These are phyloP conservation scores for Poicephalus meyeri DNA, from an alignment of 2,113 vertebrate species.

Conservation along the genomic window DNA sequence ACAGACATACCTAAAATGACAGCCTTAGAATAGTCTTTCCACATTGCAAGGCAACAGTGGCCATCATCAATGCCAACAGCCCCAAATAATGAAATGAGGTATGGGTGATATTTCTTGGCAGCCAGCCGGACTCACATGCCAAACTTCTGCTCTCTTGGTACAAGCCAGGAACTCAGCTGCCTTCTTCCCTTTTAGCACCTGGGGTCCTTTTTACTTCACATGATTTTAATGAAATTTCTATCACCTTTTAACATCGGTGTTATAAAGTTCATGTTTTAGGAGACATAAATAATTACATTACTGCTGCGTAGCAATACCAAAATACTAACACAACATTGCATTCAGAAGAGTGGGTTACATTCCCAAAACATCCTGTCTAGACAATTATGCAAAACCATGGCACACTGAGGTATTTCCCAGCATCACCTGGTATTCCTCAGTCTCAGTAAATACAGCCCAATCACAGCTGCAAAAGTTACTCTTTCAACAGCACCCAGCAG, in stretches of 20 bases:
- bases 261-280: not conserved
- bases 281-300: not conserved
- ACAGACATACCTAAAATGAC: not conserved
- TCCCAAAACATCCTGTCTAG: constrained; percentile 47
- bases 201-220: not conserved
- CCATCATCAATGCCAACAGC: not conserved
- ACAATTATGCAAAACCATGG: constrained; percentile 18
- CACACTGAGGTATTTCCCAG: not conserved
- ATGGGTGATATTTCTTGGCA: not conserved
- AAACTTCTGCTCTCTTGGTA: not conserved
- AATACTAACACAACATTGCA: not conserved
- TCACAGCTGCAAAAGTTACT: not conserved
- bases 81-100: not conserved
- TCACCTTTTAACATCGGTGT: not conserved
- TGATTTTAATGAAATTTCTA: not conserved
- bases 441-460: not conserved
- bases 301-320: not conserved
- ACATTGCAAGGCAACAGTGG: not conserved
- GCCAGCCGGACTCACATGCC: not conserved
- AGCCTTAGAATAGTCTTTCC: not conserved
- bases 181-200: not conserved
- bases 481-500: not conserved
- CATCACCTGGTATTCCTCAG: not conserved
- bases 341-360: not conserved
- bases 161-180: not conserved